Base-by-base conservation (phyloP, 2,113 vertebrate species). In the Glareola pratincola region DNA sequence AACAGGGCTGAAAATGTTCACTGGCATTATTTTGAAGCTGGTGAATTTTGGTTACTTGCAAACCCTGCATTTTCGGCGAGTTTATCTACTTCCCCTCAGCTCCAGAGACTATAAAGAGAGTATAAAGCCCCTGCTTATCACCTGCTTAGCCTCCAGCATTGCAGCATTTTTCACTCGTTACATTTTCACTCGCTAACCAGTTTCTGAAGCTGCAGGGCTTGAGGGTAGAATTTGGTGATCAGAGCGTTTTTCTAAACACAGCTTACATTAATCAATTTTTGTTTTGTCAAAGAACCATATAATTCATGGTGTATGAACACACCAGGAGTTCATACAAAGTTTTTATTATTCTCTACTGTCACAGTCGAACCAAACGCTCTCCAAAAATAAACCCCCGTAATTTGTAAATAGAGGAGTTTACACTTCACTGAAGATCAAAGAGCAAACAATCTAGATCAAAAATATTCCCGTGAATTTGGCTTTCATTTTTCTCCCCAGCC, bases 341-440 rank as follows among this genome's bases (percentile, higher is more conserved):
- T 91, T 96, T 95, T 95, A 91, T 90, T 94, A 27, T 62, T 73
- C 57, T 77, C 68, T 69, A 30, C 51, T 86, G 67, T 80, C 66
- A 51, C 72, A 82, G 48, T 43, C 59, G 76, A 71, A 86, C 41
- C 76, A 75, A 91, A 92, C 0, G 4, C 43, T 95, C 80, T 92
- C 93, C 69, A 73, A 76, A 92, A 94, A 72, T 14, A 80, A 92
- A 91, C 19, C 7, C 51, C 41, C 3, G 4, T 57, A 43, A 94
- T 56, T 87, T 92, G 69, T 91, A 93, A 97, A 96, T 67, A 75
- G 71, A 71, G 56, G 67, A 89, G 21, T 88, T 90, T 85, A 91
- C 76, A 81, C 43, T 59, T 91, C 88, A 64, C 37, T 84, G 63
- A 90, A 63, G n/a, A 88, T 88, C 67, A 86, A 93, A 63, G 48